These are phyloP conservation scores for Julus scanicus DNA, from an alignment of 2,888 invertebrate species.

Conservation along the genomic window DNA sequence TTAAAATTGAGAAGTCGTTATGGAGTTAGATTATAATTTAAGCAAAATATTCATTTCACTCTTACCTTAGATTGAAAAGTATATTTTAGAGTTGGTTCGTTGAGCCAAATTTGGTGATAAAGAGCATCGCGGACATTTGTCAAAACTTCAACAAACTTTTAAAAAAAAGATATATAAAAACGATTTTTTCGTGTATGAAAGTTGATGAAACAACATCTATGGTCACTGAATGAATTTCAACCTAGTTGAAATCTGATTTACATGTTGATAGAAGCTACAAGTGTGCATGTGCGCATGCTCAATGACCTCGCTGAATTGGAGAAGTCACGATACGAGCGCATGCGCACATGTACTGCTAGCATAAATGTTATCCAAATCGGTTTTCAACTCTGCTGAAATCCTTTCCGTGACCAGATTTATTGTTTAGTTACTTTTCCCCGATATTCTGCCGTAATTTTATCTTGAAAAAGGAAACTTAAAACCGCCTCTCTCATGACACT, in stretches of 20 bases:
- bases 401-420: too few relatives aligned
- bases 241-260: background rate
- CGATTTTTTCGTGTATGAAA: background rate
- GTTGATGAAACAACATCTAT: background rate
- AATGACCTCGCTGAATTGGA: too few relatives aligned
- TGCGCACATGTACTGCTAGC: too few relatives aligned
- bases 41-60: background rate
- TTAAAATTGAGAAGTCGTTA: too few relatives aligned
- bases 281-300: too few relatives aligned
- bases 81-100: slow-evolving; percentile 32
- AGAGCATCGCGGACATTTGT: background rate
- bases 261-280: too few relatives aligned
- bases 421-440: background rate
- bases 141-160: background rate
- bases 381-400: too few relatives aligned
- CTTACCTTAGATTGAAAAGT: slow-evolving; percentile 25
- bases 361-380: too few relatives aligned
- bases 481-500: slow-evolving; percentile 47
- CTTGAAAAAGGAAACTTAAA: slow-evolving; percentile 48
- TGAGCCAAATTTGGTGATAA: slow-evolving; percentile 16
- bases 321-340: too few relatives aligned
- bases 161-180: background rate
- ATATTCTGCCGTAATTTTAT: slow-evolving; percentile 30
- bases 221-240: background rate
- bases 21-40: too few relatives aligned